These are phyloP conservation scores for Sitta carolinensis DNA, from an alignment of 2,797 vertebrate species.

Conservation along the genomic window DNA sequence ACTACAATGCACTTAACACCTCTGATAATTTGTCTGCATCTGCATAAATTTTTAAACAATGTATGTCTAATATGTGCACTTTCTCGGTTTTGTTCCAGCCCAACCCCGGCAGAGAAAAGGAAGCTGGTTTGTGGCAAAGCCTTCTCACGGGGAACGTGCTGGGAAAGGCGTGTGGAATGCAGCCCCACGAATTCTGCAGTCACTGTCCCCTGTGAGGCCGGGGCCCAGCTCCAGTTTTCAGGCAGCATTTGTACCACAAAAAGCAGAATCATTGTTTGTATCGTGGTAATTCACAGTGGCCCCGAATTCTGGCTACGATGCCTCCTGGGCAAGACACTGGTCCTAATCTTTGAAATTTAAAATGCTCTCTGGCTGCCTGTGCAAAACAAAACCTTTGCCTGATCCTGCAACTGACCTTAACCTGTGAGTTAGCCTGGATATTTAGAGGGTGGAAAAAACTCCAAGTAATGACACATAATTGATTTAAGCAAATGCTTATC, in stretches of 20 bases:
- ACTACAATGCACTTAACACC: neutral
- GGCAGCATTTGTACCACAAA: neutral
- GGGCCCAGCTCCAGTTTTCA: neutral
- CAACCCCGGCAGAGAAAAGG: neutral
- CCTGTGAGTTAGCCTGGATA: neutral
- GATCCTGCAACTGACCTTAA: neutral
- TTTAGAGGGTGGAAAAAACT: rapidly evolving
- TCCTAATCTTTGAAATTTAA: neutral
- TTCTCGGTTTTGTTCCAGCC: neutral
- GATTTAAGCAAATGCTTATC: neutral
- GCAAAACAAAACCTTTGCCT: neutral
- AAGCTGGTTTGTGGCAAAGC: neutral
- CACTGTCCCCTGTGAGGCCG: neutral
- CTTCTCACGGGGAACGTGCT: neutral
- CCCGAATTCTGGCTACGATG: neutral
- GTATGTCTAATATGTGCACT: neutral
- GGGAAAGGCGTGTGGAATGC: neutral
- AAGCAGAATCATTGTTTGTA: neutral
- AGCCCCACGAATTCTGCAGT: neutral
- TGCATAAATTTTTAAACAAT: neutral
- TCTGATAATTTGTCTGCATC: neutral
- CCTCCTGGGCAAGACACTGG: neutral
- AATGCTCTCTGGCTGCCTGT: too few species aligned
- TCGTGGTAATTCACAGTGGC: neutral
- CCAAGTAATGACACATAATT: neutral